A percentile compares a stretch with the other conserved stretches of the same genome.
phyloP scores from a whole-genome alignment of 2,888 invertebrate species.

The Nomada hirtipes region DNA sequence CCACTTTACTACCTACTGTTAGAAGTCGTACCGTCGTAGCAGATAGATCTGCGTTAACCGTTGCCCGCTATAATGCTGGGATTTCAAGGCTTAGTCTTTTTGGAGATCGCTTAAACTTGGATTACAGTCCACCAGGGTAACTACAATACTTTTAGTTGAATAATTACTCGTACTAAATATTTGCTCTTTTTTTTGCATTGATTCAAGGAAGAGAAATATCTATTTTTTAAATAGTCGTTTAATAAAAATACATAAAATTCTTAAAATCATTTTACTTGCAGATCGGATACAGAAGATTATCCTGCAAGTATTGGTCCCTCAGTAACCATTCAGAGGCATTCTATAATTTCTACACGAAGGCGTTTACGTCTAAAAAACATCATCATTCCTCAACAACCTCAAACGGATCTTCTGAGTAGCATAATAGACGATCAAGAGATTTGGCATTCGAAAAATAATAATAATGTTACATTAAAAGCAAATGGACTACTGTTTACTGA shows the following conservation, averaged over 20 bases:
- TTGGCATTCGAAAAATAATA: slow-evolving; percentile 88
- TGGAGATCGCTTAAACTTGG: slow-evolving; percentile 89
- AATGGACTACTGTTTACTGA: slow-evolving; percentile 87
- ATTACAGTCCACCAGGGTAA: slow-evolving; percentile 85
- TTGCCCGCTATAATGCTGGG: slow-evolving; percentile 83
- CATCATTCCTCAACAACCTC: slow-evolving; percentile 61
- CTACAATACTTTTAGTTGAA: slow-evolving; percentile 43
- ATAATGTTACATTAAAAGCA: slow-evolving; percentile 86
- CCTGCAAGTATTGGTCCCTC: slow-evolving; percentile 71
- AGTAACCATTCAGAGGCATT: slow-evolving; percentile 74
- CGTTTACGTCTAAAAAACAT: slow-evolving; percentile 78
- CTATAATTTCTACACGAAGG: slow-evolving; percentile 76
- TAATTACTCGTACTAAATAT: neutral
- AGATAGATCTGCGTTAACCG: slow-evolving; percentile 65
- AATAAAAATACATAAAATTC: slow-evolving; percentile 10
- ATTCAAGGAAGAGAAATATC: neutral
- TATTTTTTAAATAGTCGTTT: neutral
- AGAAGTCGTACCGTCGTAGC: slow-evolving; percentile 61
- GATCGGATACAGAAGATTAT: slow-evolving; percentile 75
- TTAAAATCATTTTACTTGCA: slow-evolving; percentile 45
- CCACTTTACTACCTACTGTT: slow-evolving; percentile 66
- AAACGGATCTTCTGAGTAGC: slow-evolving; percentile 87
- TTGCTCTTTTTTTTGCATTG: neutral
- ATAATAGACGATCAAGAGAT: slow-evolving; percentile 90
- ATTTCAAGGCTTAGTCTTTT: slow-evolving; percentile 88